These are phyloP conservation scores for Harpagoxenus sublaevis DNA, from an alignment of 2,888 invertebrate species.

Conservation along the genomic window DNA sequence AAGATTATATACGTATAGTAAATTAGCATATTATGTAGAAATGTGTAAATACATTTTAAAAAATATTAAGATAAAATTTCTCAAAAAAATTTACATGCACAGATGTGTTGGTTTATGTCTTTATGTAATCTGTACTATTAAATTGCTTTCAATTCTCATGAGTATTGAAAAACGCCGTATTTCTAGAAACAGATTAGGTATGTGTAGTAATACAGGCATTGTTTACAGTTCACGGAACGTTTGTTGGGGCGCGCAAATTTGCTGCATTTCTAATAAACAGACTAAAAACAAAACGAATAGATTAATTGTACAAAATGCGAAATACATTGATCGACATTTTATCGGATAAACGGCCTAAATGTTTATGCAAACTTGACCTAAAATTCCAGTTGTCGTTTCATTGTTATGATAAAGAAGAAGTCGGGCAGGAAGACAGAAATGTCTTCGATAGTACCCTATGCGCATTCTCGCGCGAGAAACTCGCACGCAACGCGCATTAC, in stretches of 20 bases:
- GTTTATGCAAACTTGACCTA: constrained; percentile 77
- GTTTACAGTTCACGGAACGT: not conserved
- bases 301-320: not conserved
- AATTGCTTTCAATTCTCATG: not conserved
- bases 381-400: constrained; percentile 76
- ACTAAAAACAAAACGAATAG: not conserved
- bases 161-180: not conserved
- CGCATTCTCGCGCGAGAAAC: constrained; percentile 75
- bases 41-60: not conserved
- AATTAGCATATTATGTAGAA: not conserved
- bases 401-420: constrained; percentile 70
- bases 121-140: not conserved
- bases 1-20: not conserved
- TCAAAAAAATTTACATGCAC: not conserved
- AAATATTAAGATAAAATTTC: not conserved
- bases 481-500: constrained; percentile 69
- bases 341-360: constrained; percentile 69
- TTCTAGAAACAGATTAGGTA: not conserved
- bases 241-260: not conserved
- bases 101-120: not conserved
- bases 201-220: not conserved
- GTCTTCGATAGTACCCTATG: constrained; percentile 60
- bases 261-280: not conserved
- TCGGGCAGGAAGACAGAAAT: constrained; percentile 66
- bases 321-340: constrained; percentile 49